Evolutionary conservation across 2,113 vertebrate species (phyloP).

Genomic region (Gorsachius goisagi): DNA sequence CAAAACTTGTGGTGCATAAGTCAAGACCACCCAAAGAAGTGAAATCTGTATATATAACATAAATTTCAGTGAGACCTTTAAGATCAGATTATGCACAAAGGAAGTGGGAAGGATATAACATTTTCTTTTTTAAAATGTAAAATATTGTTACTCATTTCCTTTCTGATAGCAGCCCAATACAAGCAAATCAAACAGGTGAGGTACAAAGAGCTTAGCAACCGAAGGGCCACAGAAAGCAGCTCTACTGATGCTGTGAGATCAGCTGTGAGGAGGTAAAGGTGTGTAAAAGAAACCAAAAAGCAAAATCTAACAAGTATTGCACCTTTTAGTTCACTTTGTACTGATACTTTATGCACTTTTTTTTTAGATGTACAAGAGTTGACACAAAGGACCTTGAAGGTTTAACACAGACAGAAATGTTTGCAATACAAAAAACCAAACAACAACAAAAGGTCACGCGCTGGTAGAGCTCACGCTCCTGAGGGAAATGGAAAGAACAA

Average conservation of each 20-base stretch:
- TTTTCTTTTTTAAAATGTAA: neutral
- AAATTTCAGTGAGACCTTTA: neutral
- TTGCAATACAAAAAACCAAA: no score
- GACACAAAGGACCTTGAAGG: neutral
- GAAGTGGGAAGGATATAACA: neutral
- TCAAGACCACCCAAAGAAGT: neutral
- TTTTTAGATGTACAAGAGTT: neutral
- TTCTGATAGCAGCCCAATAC: neutral
- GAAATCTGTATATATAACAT: neutral
- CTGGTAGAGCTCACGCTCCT: no score
- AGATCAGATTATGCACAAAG: neutral
- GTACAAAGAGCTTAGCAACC: neutral
- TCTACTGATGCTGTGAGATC: neutral
- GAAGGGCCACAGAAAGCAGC: rapidly evolving
- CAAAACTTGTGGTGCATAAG: neutral
- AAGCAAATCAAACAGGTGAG: neutral
- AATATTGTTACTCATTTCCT: neutral
- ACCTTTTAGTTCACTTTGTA: neutral
- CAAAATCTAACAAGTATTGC: neutral
- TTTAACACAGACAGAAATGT: neutral
- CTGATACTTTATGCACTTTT: neutral
- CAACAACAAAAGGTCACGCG: no score
- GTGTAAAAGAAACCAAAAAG: neutral
- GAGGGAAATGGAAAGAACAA: no score
- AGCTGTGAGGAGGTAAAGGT: neutral